phyloP scores from a whole-genome alignment of 2,113 vertebrate genomes.

The Charina bottae region DNA sequence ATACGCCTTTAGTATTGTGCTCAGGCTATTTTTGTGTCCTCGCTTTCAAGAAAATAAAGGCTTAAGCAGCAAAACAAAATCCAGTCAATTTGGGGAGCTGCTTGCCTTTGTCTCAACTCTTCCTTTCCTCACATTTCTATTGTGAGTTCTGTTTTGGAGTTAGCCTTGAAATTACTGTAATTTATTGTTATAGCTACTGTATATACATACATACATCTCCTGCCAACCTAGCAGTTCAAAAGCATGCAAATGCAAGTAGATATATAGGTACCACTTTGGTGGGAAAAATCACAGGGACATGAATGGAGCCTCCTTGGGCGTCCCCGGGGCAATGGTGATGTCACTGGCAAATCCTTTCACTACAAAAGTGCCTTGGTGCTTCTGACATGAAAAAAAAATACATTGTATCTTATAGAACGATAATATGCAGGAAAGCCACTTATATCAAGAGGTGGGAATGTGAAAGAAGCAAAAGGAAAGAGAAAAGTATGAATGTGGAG shows the following conservation, averaged over 20 bases:
- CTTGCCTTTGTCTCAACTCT: background rate
- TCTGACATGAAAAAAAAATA: too few species aligned
- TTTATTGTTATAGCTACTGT: background rate
- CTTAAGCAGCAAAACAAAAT: background rate
- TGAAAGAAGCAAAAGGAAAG: background rate
- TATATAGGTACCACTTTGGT: too few species aligned
- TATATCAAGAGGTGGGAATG: background rate
- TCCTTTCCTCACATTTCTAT: background rate
- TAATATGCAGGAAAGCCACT: background rate
- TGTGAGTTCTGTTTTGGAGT: background rate
- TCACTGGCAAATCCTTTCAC: too few species aligned
- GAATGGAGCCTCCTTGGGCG: too few species aligned
- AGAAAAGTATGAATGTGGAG: background rate
- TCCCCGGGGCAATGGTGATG: too few species aligned
- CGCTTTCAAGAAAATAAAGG: background rate
- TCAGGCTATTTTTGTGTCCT: background rate
- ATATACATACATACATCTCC: too few species aligned
- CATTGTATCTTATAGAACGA: background rate
- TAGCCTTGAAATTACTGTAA: background rate
- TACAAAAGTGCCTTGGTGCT: too few species aligned
- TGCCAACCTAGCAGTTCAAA: too few species aligned
- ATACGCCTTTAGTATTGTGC: background rate
- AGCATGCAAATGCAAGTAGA: too few species aligned
- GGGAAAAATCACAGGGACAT: too few species aligned
- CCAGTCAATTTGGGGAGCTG: background rate